Base-by-base conservation (phyloP, 2,113 vertebrate species). In the Saccopteryx bilineata region DNA sequence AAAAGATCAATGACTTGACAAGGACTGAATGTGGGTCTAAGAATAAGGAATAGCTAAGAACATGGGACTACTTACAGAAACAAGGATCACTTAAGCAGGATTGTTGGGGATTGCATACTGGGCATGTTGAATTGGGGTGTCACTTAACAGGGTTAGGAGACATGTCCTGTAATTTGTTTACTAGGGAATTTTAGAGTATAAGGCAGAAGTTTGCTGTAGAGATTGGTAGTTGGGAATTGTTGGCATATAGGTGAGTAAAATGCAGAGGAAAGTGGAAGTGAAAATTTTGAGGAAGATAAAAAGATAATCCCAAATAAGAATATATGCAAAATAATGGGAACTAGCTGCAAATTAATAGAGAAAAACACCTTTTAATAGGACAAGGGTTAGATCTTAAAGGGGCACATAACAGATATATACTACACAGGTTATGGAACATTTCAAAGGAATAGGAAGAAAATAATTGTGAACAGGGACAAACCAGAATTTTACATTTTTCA, bases 311-410 rank as follows among this genome's bases (percentile, higher is more conserved):
- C 24, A 58, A 83, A 58, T 65, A 75, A 58, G 2, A 14, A 60
- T 81, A 31, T 58, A 74, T 46, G 52, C 14, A 93, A 93, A 66
- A 68, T 89, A 75, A 65, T n/a, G n/a, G 81, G 24, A 5, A 93
- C 12, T 68, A 85, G 28, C 24, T 56, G 5, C 6, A 71, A 82
- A 92, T 50, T 65, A 71, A 14, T 66, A 23, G 56, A 87, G 66
- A 48, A 61, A 6, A 92, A 15, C 9, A 7, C 21, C 7, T 90
- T 74, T 93, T 46, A 79, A 26, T 56, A 48, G 33, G 18, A 63
- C 33, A 94, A 52, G 39, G 15, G 6, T 69, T 74, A 87, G 14
- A 50, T 2, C 9, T 91, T 66, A 33, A 93, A 95, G 21, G 65
- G 2, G 31, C 13, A 56, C 26, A 13, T 3, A 18, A 18, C 14